Conservation (phyloP, 2,888 invertebrate genomes). For the Archaeoteleia sp. region DNA sequence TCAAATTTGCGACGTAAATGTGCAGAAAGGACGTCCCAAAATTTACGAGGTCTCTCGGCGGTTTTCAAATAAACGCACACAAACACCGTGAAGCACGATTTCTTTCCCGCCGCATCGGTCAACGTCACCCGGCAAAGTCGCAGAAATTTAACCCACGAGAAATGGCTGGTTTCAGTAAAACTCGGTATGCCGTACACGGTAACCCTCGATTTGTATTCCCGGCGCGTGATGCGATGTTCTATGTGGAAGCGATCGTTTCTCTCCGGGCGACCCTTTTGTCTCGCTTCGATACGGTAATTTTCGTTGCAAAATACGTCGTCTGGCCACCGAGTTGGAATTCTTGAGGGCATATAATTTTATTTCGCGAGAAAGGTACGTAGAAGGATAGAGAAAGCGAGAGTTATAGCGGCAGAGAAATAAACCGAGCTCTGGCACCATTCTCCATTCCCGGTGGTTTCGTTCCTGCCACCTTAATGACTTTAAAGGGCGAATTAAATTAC, state of each 20-base stretch:
- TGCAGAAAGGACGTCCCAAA: constrained; percentile 16
- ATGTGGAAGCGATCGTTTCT: constrained; percentile 63
- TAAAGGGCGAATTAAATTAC: constrained; percentile 60
- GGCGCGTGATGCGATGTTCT: constrained; percentile 61
- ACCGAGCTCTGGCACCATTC: constrained; percentile 41
- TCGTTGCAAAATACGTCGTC: constrained; percentile 45
- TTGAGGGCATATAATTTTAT: constrained; percentile 64
- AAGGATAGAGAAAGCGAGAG: constrained; percentile 44
- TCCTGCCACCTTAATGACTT: constrained; percentile 50
- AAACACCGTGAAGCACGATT: constrained; percentile 61
- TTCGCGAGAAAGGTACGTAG: constrained; percentile 49
- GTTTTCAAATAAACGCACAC: constrained; percentile 31
- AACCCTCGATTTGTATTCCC: constrained; percentile 69
- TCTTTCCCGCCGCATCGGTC: constrained; percentile 69
- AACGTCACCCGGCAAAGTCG: constrained; percentile 67
- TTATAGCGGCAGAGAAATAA: constrained; percentile 45
- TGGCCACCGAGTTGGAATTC: constrained; percentile 36
- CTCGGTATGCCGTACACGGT: constrained; percentile 57
- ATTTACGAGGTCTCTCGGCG: constrained; percentile 22
- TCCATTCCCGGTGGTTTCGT: constrained; percentile 57
- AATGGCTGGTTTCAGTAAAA: constrained; percentile 56
- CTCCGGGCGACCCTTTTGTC: constrained; percentile 57
- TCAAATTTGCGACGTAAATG: constrained; percentile 27
- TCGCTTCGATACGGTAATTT: constrained; percentile 58
- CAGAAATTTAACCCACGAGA: constrained; percentile 71